These are phyloP conservation scores for Drosophila sulfurigaster DNA, from an alignment of 1,140 invertebrate species.

Conservation along the genomic window DNA sequence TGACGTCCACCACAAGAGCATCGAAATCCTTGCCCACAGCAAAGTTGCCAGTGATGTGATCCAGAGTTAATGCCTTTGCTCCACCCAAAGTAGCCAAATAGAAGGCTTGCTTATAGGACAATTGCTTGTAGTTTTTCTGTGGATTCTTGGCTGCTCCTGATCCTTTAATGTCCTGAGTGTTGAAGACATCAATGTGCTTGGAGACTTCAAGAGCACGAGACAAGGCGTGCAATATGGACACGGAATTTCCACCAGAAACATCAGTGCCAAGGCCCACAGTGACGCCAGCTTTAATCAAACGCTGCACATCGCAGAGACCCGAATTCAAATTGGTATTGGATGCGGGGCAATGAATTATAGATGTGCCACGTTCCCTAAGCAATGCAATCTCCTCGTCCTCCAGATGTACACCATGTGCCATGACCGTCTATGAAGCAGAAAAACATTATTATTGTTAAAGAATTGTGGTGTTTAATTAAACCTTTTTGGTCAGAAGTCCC, in stretches of 20 bases:
- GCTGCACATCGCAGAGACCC: constrained; percentile 92
- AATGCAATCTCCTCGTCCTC: constrained; percentile 89
- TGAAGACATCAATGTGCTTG: constrained; percentile 87
- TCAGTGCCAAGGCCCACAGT: constrained; percentile 96
- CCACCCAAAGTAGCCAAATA: constrained; percentile 94
- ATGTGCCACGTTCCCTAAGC: constrained; percentile 87
- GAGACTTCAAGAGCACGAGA: constrained; percentile 90
- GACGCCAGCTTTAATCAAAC: constrained; percentile 88
- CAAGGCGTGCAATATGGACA: constrained; percentile 92
- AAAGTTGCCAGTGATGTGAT: constrained; percentile 92
- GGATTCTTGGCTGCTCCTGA: constrained; percentile 36
- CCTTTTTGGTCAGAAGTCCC: constrained; percentile 90
- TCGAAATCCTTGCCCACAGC: constrained; percentile 93
- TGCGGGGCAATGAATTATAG: constrained; percentile 94
- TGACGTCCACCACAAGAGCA: constrained; percentile 89
- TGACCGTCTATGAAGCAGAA: constrained; percentile 84
- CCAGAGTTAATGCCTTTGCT: constrained; percentile 91
- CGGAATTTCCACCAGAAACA: constrained; percentile 91
- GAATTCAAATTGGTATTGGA: constrained; percentile 94
- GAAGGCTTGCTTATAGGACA: constrained; percentile 92
- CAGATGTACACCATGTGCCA: constrained; percentile 94
- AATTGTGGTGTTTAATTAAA: constrained; percentile 60
- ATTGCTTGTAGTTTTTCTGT: constrained; percentile 77
- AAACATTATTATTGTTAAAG: not conserved
- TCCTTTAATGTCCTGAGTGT: constrained; percentile 76